Evolutionary conservation across 1,140 invertebrate species (phyloP), one percentile per base, ranked within the genome.

Genomic region (Drusus annulatus): DNA sequence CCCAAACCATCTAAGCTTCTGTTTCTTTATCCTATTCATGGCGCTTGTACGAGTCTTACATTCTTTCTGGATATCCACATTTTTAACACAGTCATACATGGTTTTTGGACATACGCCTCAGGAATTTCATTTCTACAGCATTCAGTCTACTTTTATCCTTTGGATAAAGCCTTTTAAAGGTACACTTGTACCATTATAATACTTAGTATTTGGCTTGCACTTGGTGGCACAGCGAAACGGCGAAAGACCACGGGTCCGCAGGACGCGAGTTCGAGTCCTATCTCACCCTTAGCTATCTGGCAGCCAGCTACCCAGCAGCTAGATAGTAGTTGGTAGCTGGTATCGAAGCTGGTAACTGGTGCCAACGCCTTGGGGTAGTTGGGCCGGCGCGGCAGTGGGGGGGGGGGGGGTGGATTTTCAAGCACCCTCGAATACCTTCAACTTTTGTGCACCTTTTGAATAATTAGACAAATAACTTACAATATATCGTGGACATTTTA

Each of bases 341-440:
- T 45, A 45, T 10, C 1, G 36, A 45, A 45, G 62, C 62, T 25
- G 16, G 21, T 63, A 31, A 31, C 62, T 6, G 13, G 21, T 69
- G 65, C 65, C 65, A 50, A 69, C 45, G 65, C 65, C 65, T n/a
- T 17, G 31, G 23, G 65, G 65, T 36, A n/a, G 15, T 19, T 17
- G 65, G 65, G 16, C 45, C 31, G 65, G 2, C 19, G 65, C 0
- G 65, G 65, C 36, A 69, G 8, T 45, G 36, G 65, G 45, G 36
- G 50, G n/a, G 31, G 36, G 65, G 45, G 36, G 50, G n/a, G 31
- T 21, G 8, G n/a, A 31, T 13, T 6, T 36, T 7, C 17, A 15
- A 8, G 13, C 65, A 19, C 65, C 36, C 36, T 45, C 65, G 31
- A 31, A 7, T 8, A 13, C 36, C 36, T 69, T 69, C 6, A n/a